Conservation (phyloP, 2,113 vertebrate genomes). For the Aspiorhynchus laticeps region DNA sequence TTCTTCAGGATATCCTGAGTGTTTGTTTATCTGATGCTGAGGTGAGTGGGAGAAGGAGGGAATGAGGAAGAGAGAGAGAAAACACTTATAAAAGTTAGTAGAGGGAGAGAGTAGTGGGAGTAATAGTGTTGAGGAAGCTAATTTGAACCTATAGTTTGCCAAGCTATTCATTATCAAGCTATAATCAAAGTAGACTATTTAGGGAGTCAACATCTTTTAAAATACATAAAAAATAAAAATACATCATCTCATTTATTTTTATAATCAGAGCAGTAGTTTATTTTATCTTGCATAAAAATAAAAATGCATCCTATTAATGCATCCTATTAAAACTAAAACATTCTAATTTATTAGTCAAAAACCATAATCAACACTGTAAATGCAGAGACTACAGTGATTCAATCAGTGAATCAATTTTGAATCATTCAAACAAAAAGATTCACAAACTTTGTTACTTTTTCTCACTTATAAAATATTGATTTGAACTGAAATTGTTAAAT, state of each 20-base stretch:
- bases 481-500: background rate
- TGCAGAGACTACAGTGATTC: background rate
- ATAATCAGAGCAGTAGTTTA: background rate
- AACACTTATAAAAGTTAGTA: background rate
- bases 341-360: background rate
- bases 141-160: background rate
- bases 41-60: background rate
- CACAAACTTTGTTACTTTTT: background rate
- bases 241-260: background rate
- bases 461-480: background rate
- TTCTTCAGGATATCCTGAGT: slow-evolving; percentile 50
- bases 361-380: background rate
- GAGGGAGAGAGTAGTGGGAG: background rate
- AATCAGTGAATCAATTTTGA: background rate
- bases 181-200: background rate
- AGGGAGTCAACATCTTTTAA: background rate
- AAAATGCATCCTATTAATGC: no score
- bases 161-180: background rate
- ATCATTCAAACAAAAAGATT: background rate
- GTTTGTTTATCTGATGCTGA: slow-evolving; percentile 42
- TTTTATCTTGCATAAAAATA: background rate
- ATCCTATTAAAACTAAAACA: background rate
- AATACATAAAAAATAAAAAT: background rate
- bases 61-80: background rate
- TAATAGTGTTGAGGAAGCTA: background rate